Percentiles rank a stretch among this genome's conserved stretches.
phyloP scores from a whole-genome alignment of 2,113 vertebrate species.

The Mirza zaza region DNA sequence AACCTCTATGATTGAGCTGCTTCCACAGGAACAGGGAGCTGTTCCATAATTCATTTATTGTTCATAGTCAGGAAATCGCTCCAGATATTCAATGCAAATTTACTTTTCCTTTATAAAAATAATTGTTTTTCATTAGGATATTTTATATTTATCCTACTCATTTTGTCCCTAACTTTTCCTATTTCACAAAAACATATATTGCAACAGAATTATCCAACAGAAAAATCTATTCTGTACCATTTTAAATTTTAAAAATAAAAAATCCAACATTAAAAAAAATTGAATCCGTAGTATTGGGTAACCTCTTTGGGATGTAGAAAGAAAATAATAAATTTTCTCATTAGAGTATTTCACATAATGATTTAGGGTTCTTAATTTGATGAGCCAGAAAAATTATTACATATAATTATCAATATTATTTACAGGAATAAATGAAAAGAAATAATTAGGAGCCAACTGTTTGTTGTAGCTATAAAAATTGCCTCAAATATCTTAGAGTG shows the following conservation, averaged over 20 bases:
- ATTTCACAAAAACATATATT: background rate
- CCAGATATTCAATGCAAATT: conserved; percentile 16
- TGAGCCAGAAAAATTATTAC: background rate
- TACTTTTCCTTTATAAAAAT: conserved; percentile 49
- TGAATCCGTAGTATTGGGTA: background rate
- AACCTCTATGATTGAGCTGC: conserved; percentile 23
- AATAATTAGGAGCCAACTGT: background rate
- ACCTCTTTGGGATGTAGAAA: background rate
- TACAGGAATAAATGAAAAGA: background rate
- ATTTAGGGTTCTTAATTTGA: background rate
- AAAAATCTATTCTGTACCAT: background rate
- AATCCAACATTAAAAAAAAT: background rate
- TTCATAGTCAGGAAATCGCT: conserved; percentile 12
- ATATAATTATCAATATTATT: background rate
- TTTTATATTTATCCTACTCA: background rate
- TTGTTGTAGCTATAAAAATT: background rate
- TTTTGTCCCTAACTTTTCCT: background rate
- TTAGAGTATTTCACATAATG: background rate
- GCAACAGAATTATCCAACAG: background rate
- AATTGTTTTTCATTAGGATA: background rate
- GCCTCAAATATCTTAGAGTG: background rate
- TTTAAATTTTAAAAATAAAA: conserved; percentile 31
- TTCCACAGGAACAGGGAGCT: conserved; percentile 38
- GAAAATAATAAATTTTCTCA: background rate
- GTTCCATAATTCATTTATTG: conserved; percentile 66